A percentile compares a stretch with the other conserved stretches of the same genome.
Evolutionary conservation across 2,888 invertebrate genomes (phyloP).

Genomic region (Pollenia labialis): DNA sequence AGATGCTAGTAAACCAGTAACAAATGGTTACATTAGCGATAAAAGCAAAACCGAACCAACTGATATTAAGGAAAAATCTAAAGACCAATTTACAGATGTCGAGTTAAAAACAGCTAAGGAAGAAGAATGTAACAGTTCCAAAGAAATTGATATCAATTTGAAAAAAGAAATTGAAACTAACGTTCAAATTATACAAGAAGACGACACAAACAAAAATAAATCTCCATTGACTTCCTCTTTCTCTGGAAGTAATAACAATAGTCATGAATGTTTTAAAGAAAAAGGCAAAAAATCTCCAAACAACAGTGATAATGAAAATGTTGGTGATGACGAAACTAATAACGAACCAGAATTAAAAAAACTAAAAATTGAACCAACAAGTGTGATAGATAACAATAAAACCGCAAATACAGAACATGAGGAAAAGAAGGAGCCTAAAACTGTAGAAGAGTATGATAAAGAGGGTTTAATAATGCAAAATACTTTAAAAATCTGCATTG

Average conservation of each 20-base stretch:
- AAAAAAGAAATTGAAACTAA: background rate
- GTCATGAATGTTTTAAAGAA: background rate
- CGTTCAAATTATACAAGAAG: background rate
- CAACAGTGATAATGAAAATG: slow-evolving; percentile 14
- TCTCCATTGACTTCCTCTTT: background rate
- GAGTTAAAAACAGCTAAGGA: slow-evolving; percentile 34
- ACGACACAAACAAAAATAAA: slow-evolving; percentile 33
- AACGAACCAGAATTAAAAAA: slow-evolving; percentile 68
- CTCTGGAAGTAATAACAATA: background rate
- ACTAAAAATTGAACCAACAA: slow-evolving; percentile 62
- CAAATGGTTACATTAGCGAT: slow-evolving; percentile 51
- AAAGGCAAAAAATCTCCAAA: slow-evolving; percentile 14
- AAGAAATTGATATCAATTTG: slow-evolving; percentile 27
- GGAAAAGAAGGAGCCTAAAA: slow-evolving; percentile 1
- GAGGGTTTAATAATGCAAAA: slow-evolving; percentile 38
- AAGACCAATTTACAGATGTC: slow-evolving; percentile 26
- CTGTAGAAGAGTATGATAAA: background rate
- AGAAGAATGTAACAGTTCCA: slow-evolving; percentile 49
- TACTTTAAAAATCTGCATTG: slow-evolving; percentile 29
- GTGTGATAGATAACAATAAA: slow-evolving; percentile 32
- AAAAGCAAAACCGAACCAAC: background rate
- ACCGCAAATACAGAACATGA: background rate
- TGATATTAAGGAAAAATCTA: background rate
- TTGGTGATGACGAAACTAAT: slow-evolving; percentile 6
- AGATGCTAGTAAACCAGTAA: slow-evolving; percentile 8